Base-by-base conservation (phyloP, 2,797 vertebrate species). In the Thripadectes ignobilis region DNA sequence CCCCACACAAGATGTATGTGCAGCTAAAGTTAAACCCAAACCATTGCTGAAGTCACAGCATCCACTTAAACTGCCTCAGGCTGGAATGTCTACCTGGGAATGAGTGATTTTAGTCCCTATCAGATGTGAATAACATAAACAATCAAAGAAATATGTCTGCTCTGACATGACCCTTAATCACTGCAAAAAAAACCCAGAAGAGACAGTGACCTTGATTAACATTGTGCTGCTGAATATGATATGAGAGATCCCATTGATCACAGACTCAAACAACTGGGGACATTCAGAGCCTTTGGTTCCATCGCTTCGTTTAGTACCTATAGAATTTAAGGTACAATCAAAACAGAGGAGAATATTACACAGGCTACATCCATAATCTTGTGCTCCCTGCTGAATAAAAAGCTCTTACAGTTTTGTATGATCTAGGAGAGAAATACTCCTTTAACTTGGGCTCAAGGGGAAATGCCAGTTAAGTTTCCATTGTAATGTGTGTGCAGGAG, bases 191-290 rank as follows among this genome's bases (percentile, higher is more conserved):
- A 26, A 36, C 20, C 30, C 24, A 95, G 43, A 63, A 57, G 41
- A 91, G 87, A 29, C 36, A 10, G 66, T 96, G 89, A 85, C 88
- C 77, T 96, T 96, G 92, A 92, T 96, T 95, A 97, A 94, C 20
- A 74, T 30, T 92, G 54, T 30, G 41, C 82, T 95, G 85, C 85
- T 96, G 79, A 96, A 96, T 97, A 88, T 92, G 41, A 80, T 95
- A 54, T 81, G 38, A 49, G 45, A 54, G 65, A 91, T 86, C 41
- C 54, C 59, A 91, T 27, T 73, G 76, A 94, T 95, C 67, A 74
- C 18, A 49, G 63, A 85, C 57, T 81, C 45, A 57, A 89, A 82
- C 39, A 86, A 45, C 54, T 9, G 22, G 81, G 63, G 68, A 86
- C n/a, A 49, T 3, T 22, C 5, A 76, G 68, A 69, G 24, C 15